Evolutionary conservation across 1,140 invertebrate species (phyloP).

Genomic region (Venustaconcha ellipsiformis): DNA sequence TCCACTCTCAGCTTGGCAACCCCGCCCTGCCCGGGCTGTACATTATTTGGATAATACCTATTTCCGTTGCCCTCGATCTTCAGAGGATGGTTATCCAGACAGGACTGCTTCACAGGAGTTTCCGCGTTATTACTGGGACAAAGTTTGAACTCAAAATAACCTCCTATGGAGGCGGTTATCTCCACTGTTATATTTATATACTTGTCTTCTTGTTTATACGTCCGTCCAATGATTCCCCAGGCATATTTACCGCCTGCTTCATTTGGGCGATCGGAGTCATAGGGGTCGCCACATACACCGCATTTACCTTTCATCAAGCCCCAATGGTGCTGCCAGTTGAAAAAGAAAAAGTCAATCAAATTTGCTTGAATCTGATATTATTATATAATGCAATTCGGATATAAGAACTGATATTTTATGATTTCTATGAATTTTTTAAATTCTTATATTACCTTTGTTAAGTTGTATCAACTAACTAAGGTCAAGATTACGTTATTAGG

Average conservation of each 20-base stretch:
- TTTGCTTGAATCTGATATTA: no score
- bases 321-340: slow-evolving; percentile 20
- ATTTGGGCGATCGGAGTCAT: slow-evolving; percentile 57
- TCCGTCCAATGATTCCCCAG: slow-evolving; percentile 53
- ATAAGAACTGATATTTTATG: no score
- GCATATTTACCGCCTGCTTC: slow-evolving; percentile 64
- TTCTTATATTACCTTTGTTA: no score
- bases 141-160: slow-evolving; percentile 86
- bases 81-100: slow-evolving; percentile 24
- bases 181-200: slow-evolving; percentile 26
- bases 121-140: slow-evolving; percentile 65
- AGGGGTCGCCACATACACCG: slow-evolving; percentile 67
- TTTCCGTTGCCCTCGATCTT: background rate
- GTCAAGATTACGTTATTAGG: no score
- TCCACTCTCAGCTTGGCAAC: slow-evolving; percentile 36
- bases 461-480: no score
- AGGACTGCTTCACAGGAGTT: slow-evolving; percentile 30
- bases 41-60: slow-evolving; percentile 23
- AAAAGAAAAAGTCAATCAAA: background rate
- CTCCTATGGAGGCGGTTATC: slow-evolving; percentile 62
- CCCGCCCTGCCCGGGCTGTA: slow-evolving; percentile 9
- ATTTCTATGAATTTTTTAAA: no score
- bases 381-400: no score
- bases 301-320: slow-evolving; percentile 55
- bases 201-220: slow-evolving; percentile 50